Evolutionary conservation across 92 coral and sea anemone species (phyloP).

Genomic region (Siderastrea radians): DNA sequence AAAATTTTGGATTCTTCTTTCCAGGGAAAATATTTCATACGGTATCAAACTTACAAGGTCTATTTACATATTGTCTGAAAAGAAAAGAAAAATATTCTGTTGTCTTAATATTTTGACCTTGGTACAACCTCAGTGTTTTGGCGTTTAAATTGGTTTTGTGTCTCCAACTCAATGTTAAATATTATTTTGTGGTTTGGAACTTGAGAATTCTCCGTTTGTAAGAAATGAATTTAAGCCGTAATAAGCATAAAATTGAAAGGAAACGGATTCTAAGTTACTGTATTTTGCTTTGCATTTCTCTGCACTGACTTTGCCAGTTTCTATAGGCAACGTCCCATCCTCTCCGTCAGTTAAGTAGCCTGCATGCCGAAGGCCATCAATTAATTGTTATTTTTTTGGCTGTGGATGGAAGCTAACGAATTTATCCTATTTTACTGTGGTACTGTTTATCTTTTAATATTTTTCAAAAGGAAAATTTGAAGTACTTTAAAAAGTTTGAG

Average conservation of each 20-base stretch:
- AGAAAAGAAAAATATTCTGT: neutral
- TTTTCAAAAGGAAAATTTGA: too few relatives aligned
- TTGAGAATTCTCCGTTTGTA: neutral
- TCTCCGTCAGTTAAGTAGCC: too few relatives aligned
- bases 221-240: neutral
- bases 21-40: neutral
- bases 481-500: too few relatives aligned
- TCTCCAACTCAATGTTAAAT: neutral
- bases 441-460: too few relatives aligned
- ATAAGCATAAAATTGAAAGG: neutral
- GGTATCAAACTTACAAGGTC: neutral
- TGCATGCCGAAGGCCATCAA: too few relatives aligned
- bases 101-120: neutral
- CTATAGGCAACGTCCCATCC: too few relatives aligned
- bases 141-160: neutral
- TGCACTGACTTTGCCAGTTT: neutral
- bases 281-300: neutral
- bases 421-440: too few relatives aligned
- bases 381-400: too few relatives aligned
- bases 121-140: neutral
- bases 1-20: neutral
- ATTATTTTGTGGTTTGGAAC: constrained; percentile 9
- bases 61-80: neutral
- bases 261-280: neutral
- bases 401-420: too few relatives aligned